Evolutionary conservation across 92 coral and sea anemone genomes (phyloP).

Genomic region (Palythoa grandiflora): DNA sequence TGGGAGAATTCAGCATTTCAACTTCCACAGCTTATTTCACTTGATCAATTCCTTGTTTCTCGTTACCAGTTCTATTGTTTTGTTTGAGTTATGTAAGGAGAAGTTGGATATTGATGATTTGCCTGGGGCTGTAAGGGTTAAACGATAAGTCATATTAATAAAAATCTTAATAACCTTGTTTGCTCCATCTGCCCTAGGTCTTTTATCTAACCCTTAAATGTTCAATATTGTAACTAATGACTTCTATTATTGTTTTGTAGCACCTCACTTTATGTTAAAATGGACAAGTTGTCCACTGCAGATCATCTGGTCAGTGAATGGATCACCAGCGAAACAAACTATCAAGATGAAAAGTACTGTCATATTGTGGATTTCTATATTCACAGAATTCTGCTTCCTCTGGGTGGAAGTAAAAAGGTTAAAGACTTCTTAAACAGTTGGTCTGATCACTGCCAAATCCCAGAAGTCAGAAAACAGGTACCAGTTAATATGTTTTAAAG

Average conservation of each 20-base stretch:
- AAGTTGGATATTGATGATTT: no score
- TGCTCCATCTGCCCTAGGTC: no score
- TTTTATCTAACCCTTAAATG: background rate
- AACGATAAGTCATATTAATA: no score
- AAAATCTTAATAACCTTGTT: no score
- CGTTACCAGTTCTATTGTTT: no score
- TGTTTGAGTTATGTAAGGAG: no score
- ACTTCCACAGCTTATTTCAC: no score
- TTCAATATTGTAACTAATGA: background rate
- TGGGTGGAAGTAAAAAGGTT: conserved; percentile 18
- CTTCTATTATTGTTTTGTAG: background rate
- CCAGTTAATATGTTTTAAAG: no score
- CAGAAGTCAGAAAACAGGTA: conserved; percentile 42
- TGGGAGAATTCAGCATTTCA: no score
- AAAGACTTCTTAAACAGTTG: conserved; percentile 7
- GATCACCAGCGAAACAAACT: conserved; percentile 2
- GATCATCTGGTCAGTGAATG: conserved; percentile 15
- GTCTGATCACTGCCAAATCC: background rate
- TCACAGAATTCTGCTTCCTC: conserved; percentile 16
- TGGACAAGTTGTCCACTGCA: conserved; percentile 8
- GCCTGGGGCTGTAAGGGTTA: no score
- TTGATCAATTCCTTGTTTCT: no score
- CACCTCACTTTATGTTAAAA: conserved; percentile 2
- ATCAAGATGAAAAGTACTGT: background rate
- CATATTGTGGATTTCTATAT: conserved; percentile 20